Base-by-base conservation (phyloP, 2,888 invertebrate genomes). In the Copidosoma aretas region DNA sequence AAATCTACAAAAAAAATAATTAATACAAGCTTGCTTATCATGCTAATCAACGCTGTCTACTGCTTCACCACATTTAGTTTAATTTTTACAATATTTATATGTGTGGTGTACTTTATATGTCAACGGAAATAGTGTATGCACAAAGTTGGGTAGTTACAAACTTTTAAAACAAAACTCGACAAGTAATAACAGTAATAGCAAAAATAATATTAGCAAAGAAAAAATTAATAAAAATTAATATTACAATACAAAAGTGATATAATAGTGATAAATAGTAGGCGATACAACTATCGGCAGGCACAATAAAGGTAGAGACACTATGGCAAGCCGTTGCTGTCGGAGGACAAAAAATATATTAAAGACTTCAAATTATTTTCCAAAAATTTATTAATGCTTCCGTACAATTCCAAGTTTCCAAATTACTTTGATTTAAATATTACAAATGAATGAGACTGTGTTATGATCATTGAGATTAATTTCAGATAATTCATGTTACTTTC, bases 211-310 rank as follows among this genome's bases (percentile, higher is more conserved):
- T 70, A 73, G 64, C 71, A 39, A 69, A 1, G 12, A 12, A n/a
- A 63, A 73, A 71, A 68, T 70, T 65, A 71, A 61, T 65, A 46
- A 56, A 56, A 64, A 60, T 64, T 75, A 75, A 71, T 53, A 56
- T 67, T 17, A 52, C 22, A 52, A 52, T 12, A 54, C 62, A 69
- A 68, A 66, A 67, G 52, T 56, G 52, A 54, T 54, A 53, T 72
- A 73, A 70, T 64, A 62, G 65, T 19, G 63, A 70, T n/a, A n/a
- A n/a, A n/a, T n/a, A n/a, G 70, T 46, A 46, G 17, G 77, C 77
- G 80, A 78, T 77, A 78, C 81, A 67, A 64, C 77, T 82, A 82
- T 80, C 77, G 80, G 78, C 80, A 82, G 82, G 82, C 82, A 83
- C 82, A 79, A 77, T 82, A 80, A 83, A 81, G 77, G 77, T 80